phyloP scores from a whole-genome alignment of 1,140 invertebrate genomes.

The Teleopsis dalmanni region DNA sequence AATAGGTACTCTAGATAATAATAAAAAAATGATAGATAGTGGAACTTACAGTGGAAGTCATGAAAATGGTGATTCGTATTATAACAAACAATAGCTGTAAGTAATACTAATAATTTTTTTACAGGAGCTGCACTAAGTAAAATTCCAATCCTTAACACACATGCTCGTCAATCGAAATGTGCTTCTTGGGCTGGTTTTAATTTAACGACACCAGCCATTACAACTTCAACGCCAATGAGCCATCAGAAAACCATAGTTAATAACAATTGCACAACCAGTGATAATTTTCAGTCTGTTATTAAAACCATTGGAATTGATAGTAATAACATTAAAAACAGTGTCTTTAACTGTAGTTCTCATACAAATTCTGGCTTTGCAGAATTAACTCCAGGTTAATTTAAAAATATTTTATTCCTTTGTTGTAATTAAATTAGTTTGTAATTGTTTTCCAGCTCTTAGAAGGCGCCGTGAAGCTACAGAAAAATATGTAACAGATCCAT shows the following conservation, averaged over 20 bases:
- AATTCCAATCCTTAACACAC: conserved; percentile 32
- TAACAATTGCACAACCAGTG: background rate
- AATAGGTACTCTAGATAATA: background rate
- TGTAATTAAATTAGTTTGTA: background rate
- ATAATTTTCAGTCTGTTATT: background rate
- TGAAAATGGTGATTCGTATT: background rate
- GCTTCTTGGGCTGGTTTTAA: conserved; percentile 51
- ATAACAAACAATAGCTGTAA: background rate
- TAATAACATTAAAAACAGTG: background rate
- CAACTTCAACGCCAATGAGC: background rate
- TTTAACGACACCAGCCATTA: conserved; percentile 7
- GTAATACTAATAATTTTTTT: background rate
- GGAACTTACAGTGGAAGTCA: too few species aligned
- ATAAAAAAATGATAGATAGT: background rate
- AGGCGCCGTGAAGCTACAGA: conserved; percentile 58
- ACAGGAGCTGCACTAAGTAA: conserved; percentile 23
- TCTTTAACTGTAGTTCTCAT: conserved; percentile 13
- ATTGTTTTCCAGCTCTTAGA: conserved; percentile 44
- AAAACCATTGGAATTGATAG: background rate
- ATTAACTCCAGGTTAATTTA: conserved; percentile 46
- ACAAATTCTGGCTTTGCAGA: conserved; percentile 36
- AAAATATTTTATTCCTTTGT: conserved; percentile 6
- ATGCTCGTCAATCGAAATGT: conserved; percentile 47
- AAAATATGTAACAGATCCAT: conserved; percentile 67
- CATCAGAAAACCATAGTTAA: background rate